Evolutionary conservation across 2,888 invertebrate species (phyloP), one percentile per base, ranked within the genome.

Genomic region (Rhogogaster chlorosoma): DNA sequence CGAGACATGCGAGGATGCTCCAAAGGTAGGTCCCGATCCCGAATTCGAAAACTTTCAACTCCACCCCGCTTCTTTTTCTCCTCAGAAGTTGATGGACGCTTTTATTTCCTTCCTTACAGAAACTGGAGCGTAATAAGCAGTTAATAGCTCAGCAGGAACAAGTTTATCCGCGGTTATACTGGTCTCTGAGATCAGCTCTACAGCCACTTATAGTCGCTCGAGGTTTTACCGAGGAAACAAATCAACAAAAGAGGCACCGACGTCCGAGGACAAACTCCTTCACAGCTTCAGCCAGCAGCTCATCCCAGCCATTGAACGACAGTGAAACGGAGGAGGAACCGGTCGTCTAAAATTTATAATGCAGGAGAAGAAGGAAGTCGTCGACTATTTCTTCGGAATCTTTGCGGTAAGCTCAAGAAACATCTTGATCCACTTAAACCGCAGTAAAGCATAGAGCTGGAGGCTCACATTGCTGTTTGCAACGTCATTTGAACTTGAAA

Each of bases 131-230:
- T 83, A 95, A 95, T 85, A 96, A 96, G 89, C 96, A 96, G 88
- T 93, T 98, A 84, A 94, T 98, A 64, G 95, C 96, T 0, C 95
- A 95, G 85, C 97, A 98, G 88, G 98, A 98, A 92, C 95, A 96
- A 10, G 91, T 96, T 22, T 96, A 97, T 90, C 98, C 98, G 0
- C 95, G 96, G 78, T 93, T 98, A 57, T 98, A 96, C 92, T 94
- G 95, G 90, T 97, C 97, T 88, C 94, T 98, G 86, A 95, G 96
- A 91, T 95, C 95, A 32, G 97, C 98, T n/a, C 93, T 98, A 87
- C 96, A 96, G 89, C 97, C 98, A 0, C 94, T 98, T 82, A 96
- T 97, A 90, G 95, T 95, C 87, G 95, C 96, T 86, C 90, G 90
- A 64, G 90, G 90, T 22, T 89, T 86, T 22, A 67, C 71, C 78